A percentile compares a stretch with the other conserved stretches of the same genome.
Evolutionary conservation across 2,797 vertebrate genomes (phyloP).

Genomic region (Myoxocephalus aenaeus): DNA sequence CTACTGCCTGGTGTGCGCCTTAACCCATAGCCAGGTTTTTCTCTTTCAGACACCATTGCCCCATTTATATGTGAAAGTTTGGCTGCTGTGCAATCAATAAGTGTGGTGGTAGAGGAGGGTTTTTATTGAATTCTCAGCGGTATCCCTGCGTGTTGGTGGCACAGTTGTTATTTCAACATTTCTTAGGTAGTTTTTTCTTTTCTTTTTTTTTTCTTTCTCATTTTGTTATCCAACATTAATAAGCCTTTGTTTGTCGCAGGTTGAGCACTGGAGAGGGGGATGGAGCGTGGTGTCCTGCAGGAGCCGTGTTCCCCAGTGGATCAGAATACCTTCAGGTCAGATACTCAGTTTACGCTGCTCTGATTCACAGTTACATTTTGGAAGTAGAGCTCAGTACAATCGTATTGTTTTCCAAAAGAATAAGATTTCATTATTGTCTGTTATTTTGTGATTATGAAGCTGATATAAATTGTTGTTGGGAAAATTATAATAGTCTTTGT

Average conservation of each 20-base stretch:
- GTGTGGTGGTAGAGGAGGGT: slow-evolving; percentile 15
- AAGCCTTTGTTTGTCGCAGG: slow-evolving; percentile 74
- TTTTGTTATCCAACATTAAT: slow-evolving; percentile 8
- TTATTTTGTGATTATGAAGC: slow-evolving; percentile 1
- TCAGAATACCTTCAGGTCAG: slow-evolving; percentile 91
- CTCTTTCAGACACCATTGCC: slow-evolving; percentile 21
- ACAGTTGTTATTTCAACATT: neutral
- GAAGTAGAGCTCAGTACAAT: neutral
- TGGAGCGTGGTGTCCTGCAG: slow-evolving; percentile 94
- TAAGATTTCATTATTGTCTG: neutral
- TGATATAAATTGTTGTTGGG: neutral
- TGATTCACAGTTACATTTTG: neutral
- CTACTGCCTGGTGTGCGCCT: slow-evolving; percentile 1
- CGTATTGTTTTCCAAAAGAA: slow-evolving; percentile 14
- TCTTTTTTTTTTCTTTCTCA: neutral
- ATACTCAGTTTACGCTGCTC: neutral
- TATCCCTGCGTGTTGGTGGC: slow-evolving; percentile 11
- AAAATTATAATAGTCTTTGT: neutral
- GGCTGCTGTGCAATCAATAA: slow-evolving; percentile 38
- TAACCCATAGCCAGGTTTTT: slow-evolving; percentile 6
- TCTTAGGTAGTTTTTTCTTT: neutral
- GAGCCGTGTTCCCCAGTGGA: slow-evolving; percentile 88
- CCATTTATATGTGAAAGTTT: slow-evolving; percentile 42
- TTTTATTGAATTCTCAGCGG: slow-evolving; percentile 43
- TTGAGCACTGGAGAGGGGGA: slow-evolving; percentile 92